Base-by-base conservation (phyloP, 2,113 vertebrate genomes). In the Leptobrachium ailaonicum region DNA sequence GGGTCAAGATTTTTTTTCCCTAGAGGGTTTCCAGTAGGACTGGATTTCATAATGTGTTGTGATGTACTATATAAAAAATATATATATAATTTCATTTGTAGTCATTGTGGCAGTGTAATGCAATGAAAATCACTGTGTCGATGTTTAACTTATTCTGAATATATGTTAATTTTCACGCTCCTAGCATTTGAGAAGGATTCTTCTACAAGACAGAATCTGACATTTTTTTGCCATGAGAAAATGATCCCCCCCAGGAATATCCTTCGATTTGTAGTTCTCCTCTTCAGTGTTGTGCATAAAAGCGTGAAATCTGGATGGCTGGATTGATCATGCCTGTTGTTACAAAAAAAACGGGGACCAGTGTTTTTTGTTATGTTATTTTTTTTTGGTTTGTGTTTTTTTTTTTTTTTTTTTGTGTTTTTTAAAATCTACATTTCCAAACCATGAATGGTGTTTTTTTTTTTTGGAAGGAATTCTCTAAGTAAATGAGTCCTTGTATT, bases 141-240 rank as follows among this genome's bases (percentile, higher is more conserved):
- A 85, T 88, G 85, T 90, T 91, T 92, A 92, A 94, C 89, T 94
- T 92, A 93, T 90, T 93, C 86, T 86, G 71, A 87, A 87, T 77
- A 85, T 77, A 5, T 80, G 75, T 79, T 84, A 60, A 12, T 11
- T 60, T 87, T 86, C 82, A 84, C 85, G 2, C 82, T 85, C 81
- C 83, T 85, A 83, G 58, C 20, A 41, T 67, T 50, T 44, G 40
- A 54, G 58, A 66, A 4, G 69, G 64, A 72, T 40, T 73, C 70
- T 14, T 73, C 66, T 10, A 53, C 56, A 6, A 50, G 45, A 77
- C 32, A 11, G 66, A 6, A 68, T 43, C 50, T n/a, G 2, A 43
- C 6, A 11, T 11, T 11, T 60, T 13, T 60, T 60, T 13, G 4
- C 56, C 13, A 60, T 12, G 9, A 50, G 4, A 60, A 60, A 60